Evolutionary conservation across 2,797 vertebrate species (phyloP).

Genomic region (Xyrichtys novacula): DNA sequence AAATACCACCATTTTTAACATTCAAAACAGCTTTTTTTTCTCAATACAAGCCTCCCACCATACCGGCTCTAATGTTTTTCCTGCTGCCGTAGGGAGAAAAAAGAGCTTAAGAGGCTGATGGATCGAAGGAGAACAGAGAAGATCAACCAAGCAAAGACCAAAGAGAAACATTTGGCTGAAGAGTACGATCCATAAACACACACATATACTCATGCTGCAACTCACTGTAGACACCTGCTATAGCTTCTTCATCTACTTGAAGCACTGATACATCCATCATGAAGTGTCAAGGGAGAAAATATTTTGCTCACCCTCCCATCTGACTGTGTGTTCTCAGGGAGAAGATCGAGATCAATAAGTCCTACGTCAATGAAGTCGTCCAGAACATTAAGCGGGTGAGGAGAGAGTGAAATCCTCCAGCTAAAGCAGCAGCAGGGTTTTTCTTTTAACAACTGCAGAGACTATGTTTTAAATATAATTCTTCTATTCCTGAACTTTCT

Average conservation of each 20-base stretch:
- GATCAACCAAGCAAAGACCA: constrained; percentile 96
- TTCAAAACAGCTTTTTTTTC: neutral
- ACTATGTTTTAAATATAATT: constrained; percentile 6
- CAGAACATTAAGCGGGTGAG: constrained; percentile 98
- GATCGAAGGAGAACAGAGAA: constrained; percentile 98
- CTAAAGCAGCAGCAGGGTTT: neutral
- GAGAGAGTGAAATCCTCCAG: constrained; percentile 1
- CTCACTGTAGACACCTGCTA: constrained; percentile 4
- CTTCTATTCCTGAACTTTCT: neutral
- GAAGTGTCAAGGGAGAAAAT: neutral
- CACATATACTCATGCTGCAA: neutral
- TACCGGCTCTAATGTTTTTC: constrained; percentile 10
- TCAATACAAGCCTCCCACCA: neutral
- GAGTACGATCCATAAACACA: constrained; percentile 85
- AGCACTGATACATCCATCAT: constrained; percentile 6
- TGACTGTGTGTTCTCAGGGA: constrained; percentile 85
- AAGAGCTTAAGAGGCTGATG: constrained; percentile 98
- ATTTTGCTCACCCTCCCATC: constrained; percentile 1
- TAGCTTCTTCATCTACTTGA: neutral
- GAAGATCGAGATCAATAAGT: constrained; percentile 98
- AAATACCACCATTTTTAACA: neutral
- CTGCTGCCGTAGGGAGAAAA: constrained; percentile 90
- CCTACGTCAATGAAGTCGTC: constrained; percentile 97
- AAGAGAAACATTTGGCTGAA: constrained; percentile 97
- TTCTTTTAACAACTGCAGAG: constrained; percentile 2